Percentiles rank a stretch among this genome's conserved stretches.
These are phyloP conservation scores for Loxodonta africana DNA, from an alignment of 2,113 vertebrate species.

Conservation along the genomic window DNA sequence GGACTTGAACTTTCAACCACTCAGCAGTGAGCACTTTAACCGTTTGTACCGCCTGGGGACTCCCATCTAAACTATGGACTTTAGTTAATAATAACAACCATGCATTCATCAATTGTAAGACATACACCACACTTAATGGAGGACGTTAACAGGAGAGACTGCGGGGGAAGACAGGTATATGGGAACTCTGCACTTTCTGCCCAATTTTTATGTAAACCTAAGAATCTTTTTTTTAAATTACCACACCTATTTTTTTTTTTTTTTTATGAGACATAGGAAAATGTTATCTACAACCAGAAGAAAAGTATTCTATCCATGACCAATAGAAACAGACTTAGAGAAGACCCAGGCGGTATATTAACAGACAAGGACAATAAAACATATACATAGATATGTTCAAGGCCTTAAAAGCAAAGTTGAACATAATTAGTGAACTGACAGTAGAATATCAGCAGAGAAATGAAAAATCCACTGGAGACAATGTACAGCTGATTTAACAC, in stretches of 20 bases:
- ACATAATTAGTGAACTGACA: neutral
- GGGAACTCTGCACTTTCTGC: neutral
- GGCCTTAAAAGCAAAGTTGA: constrained; percentile 46
- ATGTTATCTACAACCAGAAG: neutral
- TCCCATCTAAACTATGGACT: neutral
- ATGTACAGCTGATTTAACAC: neutral
- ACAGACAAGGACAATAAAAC: neutral
- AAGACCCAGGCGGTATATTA: neutral
- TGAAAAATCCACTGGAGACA: neutral
- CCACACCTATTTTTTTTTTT: no score
- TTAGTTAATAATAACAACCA: neutral
- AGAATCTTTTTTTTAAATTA: neutral
- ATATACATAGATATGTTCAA: constrained; percentile 14
- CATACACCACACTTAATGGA: neutral
- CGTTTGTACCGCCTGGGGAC: neutral
- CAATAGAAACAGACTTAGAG: neutral
- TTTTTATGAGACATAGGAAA: neutral
- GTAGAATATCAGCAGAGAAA: neutral
- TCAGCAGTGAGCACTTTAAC: neutral
- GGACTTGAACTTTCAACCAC: neutral
- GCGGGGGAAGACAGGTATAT: neutral
- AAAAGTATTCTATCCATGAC: neutral
- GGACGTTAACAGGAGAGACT: neutral
- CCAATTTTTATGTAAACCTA: neutral
- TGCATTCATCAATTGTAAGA: neutral